Evolutionary conservation across 2,797 vertebrate species (phyloP).

Genomic region (Artibeus lituratus): DNA sequence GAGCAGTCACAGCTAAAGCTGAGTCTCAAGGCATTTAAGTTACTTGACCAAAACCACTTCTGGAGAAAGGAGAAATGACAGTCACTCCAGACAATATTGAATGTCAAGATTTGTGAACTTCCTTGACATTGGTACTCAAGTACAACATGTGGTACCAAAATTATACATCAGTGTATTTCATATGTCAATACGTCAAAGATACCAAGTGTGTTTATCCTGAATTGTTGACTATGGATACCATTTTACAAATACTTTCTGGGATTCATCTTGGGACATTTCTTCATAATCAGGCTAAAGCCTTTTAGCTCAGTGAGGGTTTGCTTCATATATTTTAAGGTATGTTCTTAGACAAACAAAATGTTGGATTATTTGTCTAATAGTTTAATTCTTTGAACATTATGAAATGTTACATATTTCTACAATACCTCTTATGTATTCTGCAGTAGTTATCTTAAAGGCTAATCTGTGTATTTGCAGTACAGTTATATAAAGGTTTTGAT

Average conservation of each 20-base stretch:
- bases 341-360: not conserved
- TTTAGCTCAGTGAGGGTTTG: not conserved
- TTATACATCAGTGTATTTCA: not conserved
- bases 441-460: not conserved
- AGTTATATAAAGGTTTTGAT: not conserved
- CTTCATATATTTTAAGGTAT: not conserved
- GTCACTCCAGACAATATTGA: not conserved
- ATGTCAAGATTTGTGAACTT: not conserved
- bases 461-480: not conserved
- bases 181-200: not conserved
- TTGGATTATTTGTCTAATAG: not conserved
- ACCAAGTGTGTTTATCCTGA: not conserved
- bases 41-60: not conserved
- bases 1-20: not conserved
- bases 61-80: not conserved
- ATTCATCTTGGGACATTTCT: not conserved
- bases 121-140: too few species aligned
- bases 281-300: not conserved
- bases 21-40: not conserved
- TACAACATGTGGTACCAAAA: not conserved
- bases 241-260: not conserved
- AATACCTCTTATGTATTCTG: not conserved
- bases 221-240: too few species aligned
- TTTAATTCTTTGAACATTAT: not conserved
- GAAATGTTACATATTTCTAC: not conserved